Percentiles rank a stretch among this genome's conserved stretches.
phyloP scores from a whole-genome alignment of 2,888 invertebrate species.

The Tuberolachnus salignus region DNA sequence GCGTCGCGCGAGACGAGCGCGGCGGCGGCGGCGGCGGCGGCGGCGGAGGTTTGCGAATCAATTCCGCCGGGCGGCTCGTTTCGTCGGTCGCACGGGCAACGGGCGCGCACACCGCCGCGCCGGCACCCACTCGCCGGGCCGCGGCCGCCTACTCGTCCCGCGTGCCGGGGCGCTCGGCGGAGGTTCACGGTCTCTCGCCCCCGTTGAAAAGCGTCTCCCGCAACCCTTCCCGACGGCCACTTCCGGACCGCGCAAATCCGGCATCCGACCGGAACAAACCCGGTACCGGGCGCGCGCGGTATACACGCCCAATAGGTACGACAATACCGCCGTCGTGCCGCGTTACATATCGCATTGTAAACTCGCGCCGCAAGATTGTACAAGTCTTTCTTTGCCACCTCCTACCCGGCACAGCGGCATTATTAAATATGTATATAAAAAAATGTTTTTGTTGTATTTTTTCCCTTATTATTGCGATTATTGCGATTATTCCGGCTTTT shows the following conservation, averaged over 20 bases:
- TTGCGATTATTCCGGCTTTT: background rate
- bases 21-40: no score
- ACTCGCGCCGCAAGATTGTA: no score
- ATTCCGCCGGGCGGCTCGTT: no score
- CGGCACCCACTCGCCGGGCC: no score
- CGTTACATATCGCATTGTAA: background rate
- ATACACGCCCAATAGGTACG: background rate
- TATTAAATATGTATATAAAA: background rate
- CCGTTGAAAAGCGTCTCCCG: background rate
- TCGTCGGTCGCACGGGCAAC: no score
- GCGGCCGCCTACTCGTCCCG: background rate
- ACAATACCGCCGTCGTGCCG: background rate
- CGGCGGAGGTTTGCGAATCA: no score
- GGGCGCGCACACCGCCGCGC: no score
- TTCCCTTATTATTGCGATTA: background rate
- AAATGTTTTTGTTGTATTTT: background rate
- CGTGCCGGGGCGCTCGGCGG: background rate
- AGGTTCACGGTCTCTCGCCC: background rate
- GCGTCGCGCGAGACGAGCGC: no score
- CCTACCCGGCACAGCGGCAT: background rate
- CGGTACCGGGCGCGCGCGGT: background rate
- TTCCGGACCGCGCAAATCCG: constrained; percentile 30
- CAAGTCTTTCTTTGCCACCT: background rate
- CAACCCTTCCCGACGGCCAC: background rate
- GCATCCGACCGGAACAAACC: constrained; percentile 51